A percentile compares a stretch with the other conserved stretches of the same genome.
These are phyloP conservation scores for Lysandra coridon DNA, from an alignment of 2,888 invertebrate species.

Conservation along the genomic window DNA sequence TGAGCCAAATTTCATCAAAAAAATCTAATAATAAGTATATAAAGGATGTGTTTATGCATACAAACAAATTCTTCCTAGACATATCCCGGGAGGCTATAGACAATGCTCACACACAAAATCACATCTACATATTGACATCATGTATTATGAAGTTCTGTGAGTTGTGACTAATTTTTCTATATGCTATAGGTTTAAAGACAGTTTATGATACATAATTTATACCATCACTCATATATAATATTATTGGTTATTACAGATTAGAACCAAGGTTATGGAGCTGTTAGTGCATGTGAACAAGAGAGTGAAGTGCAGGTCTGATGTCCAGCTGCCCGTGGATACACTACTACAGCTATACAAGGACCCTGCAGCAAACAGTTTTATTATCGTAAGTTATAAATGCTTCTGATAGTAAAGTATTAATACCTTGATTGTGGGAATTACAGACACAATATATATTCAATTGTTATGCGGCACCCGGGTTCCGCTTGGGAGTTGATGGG, in stretches of 20 bases:
- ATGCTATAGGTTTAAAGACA: neutral
- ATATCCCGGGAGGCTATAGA: neutral
- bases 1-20: neutral
- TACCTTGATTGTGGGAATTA: too few relatives aligned
- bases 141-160: too few relatives aligned
- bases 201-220: neutral
- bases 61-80: neutral
- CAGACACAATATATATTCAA: too few relatives aligned
- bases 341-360: conserved; percentile 90
- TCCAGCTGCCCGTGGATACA: conserved; percentile 92
- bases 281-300: conserved; percentile 95
- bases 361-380: conserved; percentile 87
- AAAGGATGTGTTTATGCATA: too few relatives aligned
- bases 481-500: too few relatives aligned
- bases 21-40: neutral
- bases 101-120: too few relatives aligned
- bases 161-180: too few relatives aligned
- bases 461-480: too few relatives aligned
- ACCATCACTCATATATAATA: neutral
- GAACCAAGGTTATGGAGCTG: conserved; percentile 93
- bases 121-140: too few relatives aligned
- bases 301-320: conserved; percentile 89
- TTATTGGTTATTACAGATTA: conserved; percentile 55
- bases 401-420: neutral
- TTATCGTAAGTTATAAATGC: conserved; percentile 81